Base-by-base conservation (phyloP, 2,113 vertebrate species). In the Phodopus roborovskii region DNA sequence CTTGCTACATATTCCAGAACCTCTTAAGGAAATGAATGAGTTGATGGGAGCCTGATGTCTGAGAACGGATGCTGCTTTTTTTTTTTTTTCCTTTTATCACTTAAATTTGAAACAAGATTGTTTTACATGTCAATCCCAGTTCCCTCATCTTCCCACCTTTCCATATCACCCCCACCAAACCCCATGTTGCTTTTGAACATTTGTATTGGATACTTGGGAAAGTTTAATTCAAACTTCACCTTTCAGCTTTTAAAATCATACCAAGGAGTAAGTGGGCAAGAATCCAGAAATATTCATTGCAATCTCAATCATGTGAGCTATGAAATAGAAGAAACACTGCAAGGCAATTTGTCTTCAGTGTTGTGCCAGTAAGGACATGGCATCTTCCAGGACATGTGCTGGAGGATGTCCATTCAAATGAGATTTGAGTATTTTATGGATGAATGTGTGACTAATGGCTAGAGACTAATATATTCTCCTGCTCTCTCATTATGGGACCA, bases 391-490 rank as follows among this genome's bases (percentile, higher is more conserved):
- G 83, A 33, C 30, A 58, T 7, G 89, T 10, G 71, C 78, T 92
- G 87, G n/a, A 91, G 71, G 79, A 86, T 88, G 39, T 22, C 26
- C 89, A 94, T 93, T 96, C 86, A 95, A 77, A 94, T 82, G 79
- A 96, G 85, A 96, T 90, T 16, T 91, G 36, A 16, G 11, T 79
- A 9, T n/a, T 83, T 24, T 97, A 82, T 66, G 96, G 90, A 73
- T 85, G 74, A 98, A 95, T 22, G 11, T 95, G 89, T 96, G 92
- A 58, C 95, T 97, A 96, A 97, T 92, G 95, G 97, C 96, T 68
- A 95, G 42, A 77, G 9, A 97, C 24, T 97, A 97, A 97, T 0
- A 78, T 87, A 2, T 39, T 36, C 94, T 96, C 45, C 48, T 97
- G 71, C 48, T 28, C 60, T 93, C 28, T 58, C 5, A 88, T 95